Evolutionary conservation across 2,888 invertebrate genomes (phyloP).

Genomic region (Cephus pygmeus): DNA sequence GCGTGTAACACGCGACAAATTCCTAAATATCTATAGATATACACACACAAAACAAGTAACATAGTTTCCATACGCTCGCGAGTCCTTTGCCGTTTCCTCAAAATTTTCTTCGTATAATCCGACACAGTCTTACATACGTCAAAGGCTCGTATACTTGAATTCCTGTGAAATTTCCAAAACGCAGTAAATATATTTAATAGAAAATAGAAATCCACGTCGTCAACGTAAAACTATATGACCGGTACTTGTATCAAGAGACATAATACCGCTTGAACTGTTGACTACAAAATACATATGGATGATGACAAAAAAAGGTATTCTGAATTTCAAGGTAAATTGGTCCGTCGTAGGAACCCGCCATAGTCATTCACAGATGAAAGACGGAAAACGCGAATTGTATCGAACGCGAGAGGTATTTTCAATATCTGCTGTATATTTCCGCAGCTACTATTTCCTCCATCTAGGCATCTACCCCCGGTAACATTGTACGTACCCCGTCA

Average conservation of each 20-base stretch:
- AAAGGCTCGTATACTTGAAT: neutral
- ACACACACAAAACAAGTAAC: neutral
- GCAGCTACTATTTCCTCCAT: slow-evolving; percentile 40
- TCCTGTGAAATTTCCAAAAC: neutral
- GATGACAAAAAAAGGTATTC: neutral
- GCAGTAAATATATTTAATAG: neutral
- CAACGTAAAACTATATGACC: neutral
- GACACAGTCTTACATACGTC: neutral
- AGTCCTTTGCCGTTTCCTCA: neutral
- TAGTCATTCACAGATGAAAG: neutral
- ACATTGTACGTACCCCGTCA: slow-evolving; percentile 44
- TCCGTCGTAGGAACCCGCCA: neutral
- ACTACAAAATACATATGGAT: neutral
- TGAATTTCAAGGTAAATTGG: neutral
- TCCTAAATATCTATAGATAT: neutral
- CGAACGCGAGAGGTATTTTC: slow-evolving; percentile 45
- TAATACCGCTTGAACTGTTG: too few species aligned
- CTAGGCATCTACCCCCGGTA: slow-evolving; percentile 29
- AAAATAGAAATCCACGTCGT: neutral
- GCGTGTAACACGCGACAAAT: neutral
- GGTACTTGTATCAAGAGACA: neutral
- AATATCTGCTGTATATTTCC: slow-evolving; percentile 56
- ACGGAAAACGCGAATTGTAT: slow-evolving; percentile 39
- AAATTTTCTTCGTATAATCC: neutral
- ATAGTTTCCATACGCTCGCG: neutral